Conservation (phyloP, 2,888 invertebrate genomes). For the Acanthosepion pharaonis region DNA sequence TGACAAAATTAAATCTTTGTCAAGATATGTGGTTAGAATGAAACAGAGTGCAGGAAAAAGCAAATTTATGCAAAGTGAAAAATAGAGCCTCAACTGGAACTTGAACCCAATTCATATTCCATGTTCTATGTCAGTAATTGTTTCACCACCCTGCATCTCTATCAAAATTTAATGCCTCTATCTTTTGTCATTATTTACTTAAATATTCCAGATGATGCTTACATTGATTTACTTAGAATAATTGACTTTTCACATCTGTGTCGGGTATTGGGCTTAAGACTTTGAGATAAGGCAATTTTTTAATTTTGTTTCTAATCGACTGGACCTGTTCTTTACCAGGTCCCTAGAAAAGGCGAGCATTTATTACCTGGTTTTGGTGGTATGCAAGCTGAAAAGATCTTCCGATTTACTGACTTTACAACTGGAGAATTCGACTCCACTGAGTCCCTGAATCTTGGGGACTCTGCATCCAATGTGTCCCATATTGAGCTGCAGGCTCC, state of each 20-base stretch:
- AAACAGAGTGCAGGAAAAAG: neutral
- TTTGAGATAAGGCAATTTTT: neutral
- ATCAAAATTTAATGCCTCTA: neutral
- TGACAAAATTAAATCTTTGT: neutral
- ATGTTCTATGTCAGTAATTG: neutral
- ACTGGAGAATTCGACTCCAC: neutral
- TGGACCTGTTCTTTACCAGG: conserved; percentile 35
- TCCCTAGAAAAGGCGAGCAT: conserved; percentile 34
- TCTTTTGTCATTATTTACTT: neutral
- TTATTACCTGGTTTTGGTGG: conserved; percentile 44
- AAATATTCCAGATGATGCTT: neutral
- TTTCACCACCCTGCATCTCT: neutral
- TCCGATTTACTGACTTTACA: conserved; percentile 44
- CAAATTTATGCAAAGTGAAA: neutral
- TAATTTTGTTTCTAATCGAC: conserved; percentile 7
- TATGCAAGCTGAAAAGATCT: conserved; percentile 46
- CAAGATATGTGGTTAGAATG: neutral
- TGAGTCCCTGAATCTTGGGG: conserved; percentile 8
- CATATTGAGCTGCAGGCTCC: conserved; percentile 37
- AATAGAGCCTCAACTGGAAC: neutral
- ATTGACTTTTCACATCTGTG: neutral
- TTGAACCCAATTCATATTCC: neutral
- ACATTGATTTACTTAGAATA: neutral
- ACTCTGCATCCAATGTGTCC: conserved; percentile 1
- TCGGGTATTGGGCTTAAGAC: neutral